phyloP scores from a whole-genome alignment of 2,888 invertebrate genomes.

The Drosophila phalerata region DNA sequence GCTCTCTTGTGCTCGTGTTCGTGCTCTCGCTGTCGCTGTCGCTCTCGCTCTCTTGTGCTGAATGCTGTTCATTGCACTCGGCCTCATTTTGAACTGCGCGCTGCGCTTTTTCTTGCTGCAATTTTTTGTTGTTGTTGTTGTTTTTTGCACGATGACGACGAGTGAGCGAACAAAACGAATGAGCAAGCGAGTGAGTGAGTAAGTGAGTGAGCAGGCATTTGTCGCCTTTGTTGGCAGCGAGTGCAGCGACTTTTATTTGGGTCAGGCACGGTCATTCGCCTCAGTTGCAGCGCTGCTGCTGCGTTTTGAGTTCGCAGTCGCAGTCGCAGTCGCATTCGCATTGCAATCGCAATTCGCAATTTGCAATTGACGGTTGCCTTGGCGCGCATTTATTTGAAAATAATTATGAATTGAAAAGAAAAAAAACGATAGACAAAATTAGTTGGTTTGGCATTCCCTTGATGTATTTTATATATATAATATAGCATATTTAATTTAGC shows the following conservation, averaged over 20 bases:
- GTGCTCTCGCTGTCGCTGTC: constrained; percentile 4
- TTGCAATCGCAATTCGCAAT: constrained; percentile 55
- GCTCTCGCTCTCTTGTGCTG: constrained; percentile 56
- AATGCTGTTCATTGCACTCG: constrained; percentile 85
- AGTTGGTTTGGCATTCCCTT: constrained; percentile 52
- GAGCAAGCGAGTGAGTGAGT: constrained; percentile 4
- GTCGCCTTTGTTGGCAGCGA: constrained; percentile 65
- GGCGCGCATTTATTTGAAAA: constrained; percentile 79
- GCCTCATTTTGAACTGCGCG: constrained; percentile 73
- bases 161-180: background rate
- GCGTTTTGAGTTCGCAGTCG: constrained; percentile 13
- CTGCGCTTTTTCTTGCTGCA: constrained; percentile 59
- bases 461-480: constrained; percentile 6
- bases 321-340: constrained; percentile 20
- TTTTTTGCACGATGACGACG: constrained; percentile 71
- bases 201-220: constrained; percentile 36
- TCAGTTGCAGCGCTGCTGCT: constrained; percentile 46
- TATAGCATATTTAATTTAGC: background rate
- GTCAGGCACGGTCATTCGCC: constrained; percentile 88
- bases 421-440: constrained; percentile 2
- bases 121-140: constrained; percentile 63
- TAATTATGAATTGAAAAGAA: constrained; percentile 55
- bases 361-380: constrained; percentile 63
- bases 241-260: constrained; percentile 90
- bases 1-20: too few relatives aligned